These are phyloP conservation scores for Pedetes capensis DNA, from an alignment of 2,113 vertebrate genomes.

Conservation along the genomic window DNA sequence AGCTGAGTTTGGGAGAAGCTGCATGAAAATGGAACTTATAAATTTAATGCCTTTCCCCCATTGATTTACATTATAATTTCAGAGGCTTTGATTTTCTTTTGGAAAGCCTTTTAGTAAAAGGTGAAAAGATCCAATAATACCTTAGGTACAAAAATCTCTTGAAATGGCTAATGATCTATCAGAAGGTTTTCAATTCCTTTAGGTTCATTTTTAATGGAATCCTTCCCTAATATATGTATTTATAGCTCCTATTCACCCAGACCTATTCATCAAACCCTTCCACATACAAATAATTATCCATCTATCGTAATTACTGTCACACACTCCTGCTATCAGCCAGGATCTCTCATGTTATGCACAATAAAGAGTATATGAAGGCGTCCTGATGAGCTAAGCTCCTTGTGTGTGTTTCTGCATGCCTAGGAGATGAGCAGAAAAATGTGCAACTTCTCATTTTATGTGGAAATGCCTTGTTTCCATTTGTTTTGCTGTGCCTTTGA, in stretches of 20 bases:
- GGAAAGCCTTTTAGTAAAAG: slow-evolving; percentile 31
- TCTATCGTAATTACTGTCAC: neutral
- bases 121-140: neutral
- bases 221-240: slow-evolving; percentile 5
- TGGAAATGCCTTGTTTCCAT: neutral
- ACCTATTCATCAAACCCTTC: neutral
- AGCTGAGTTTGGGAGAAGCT: neutral
- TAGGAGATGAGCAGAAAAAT: neutral
- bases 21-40: neutral
- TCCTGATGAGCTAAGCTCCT: accelerated
- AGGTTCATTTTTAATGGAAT: slow-evolving; percentile 29
- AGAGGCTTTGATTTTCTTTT: neutral
- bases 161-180: neutral
- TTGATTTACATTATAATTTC: neutral
- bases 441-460: neutral
- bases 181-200: slow-evolving; percentile 38
- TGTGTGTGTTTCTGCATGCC: neutral
- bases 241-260: slow-evolving; percentile 37
- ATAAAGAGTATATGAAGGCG: accelerated
- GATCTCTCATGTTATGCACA: neutral
- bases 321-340: neutral
- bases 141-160: neutral
- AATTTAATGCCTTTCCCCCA: neutral
- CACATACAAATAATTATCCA: neutral
- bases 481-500: neutral